These are phyloP conservation scores for Bradypodion pumilum DNA, from an alignment of 2,797 vertebrate genomes.

Conservation along the genomic window DNA sequence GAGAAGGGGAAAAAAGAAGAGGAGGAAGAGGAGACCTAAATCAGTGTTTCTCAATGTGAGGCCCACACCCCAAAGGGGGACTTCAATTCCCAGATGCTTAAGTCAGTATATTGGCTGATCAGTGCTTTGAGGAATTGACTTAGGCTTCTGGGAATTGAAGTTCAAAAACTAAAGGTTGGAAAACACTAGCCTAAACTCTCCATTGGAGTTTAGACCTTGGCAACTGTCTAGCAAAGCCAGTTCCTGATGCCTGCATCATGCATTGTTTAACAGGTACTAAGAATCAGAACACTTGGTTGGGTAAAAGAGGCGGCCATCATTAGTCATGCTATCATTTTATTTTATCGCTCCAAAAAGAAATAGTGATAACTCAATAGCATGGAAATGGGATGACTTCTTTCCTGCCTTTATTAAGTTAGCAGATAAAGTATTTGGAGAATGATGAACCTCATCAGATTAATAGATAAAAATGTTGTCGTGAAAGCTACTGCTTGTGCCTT, in stretches of 20 bases:
- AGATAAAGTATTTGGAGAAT: constrained; percentile 18
- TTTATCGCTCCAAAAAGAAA: not conserved
- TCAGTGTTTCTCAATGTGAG: no score
- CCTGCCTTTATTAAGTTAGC: constrained; percentile 7
- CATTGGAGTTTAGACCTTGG: not conserved
- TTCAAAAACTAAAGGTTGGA: no score
- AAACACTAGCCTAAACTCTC: not conserved
- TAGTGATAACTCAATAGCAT: not conserved
- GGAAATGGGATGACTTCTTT: not conserved
- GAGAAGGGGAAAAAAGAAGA: no score
- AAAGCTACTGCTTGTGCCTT: not conserved
- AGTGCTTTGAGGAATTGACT: no score
- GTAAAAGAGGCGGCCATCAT: not conserved
- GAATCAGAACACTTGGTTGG: not conserved
- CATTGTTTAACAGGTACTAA: not conserved
- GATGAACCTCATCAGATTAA: not conserved
- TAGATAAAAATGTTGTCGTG: constrained; percentile 6
- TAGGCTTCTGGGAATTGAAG: no score
- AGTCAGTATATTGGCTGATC: no score
- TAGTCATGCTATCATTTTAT: not conserved
- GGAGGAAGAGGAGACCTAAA: no score
- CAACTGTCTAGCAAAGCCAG: not conserved
- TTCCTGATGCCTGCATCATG: not conserved
- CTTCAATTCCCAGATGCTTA: no score
- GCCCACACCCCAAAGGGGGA: no score